Evolutionary conservation across 2,797 vertebrate species (phyloP), one percentile per base, ranked within the genome.

Genomic region (Echeneis naucrates): DNA sequence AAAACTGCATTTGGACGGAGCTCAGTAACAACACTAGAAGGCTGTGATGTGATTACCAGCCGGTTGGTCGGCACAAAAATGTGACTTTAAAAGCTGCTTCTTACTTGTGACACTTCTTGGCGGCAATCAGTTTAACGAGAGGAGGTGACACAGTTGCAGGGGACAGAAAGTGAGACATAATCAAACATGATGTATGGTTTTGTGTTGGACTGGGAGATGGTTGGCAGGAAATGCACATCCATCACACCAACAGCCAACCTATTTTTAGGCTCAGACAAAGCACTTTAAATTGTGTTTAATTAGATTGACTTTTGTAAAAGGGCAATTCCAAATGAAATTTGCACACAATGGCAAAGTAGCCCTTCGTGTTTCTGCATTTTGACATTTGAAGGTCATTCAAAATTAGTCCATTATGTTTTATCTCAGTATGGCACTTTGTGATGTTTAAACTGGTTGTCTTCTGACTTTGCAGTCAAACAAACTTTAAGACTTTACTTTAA

Each of bases 161-260:
- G 44, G 26, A 7, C 74, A 67, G 74, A 84, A 87, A 90, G 88
- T 71, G 87, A 89, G 70, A 80, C 92, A 84, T 96, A 95, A 96
- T 96, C 75, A 94, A 89, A 93, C 93, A 95, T 96, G 94, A 97
- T 95, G 93, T 90, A 97, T 96, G 92, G 86, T 80, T 85, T 85
- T 64, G 64, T 88, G 77, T 90, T 85, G 82, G 84, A 92, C 91
- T 76, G 82, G 78, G 86, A 73, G 64, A 60, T 67, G 80, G 26
- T 88, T 91, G 85, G 91, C 81, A 89, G 87, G 86, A 89, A 91
- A 91, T 86, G 82, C 92, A 81, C 93, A 94, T 95, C 93, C 92
- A 94, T 95, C 92, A 94, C 88, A 74, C 83, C 76, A 87, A 83
- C 88, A 88, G 86, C 71, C 85, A 90, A 95, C 92, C 93, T 87